Percentiles rank a stretch among this genome's conserved stretches.
These are phyloP conservation scores for Muscidifurax raptorellus DNA, from an alignment of 1,140 invertebrate genomes.

Conservation along the genomic window DNA sequence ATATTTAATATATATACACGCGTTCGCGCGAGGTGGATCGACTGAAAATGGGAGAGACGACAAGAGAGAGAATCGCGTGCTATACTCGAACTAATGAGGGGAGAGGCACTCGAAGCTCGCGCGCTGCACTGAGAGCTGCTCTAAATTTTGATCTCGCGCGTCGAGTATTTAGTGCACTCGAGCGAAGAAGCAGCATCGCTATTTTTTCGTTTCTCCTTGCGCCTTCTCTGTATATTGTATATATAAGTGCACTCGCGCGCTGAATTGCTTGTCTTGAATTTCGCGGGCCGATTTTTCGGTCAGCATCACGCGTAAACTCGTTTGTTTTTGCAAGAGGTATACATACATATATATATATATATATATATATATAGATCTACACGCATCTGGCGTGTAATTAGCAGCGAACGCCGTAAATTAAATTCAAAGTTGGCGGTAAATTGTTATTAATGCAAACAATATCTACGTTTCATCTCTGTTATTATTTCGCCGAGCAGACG, in stretches of 20 bases:
- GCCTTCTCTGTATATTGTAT: too few relatives aligned
- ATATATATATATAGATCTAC: too few relatives aligned
- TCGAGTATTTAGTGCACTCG: background rate
- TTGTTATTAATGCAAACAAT: constrained; percentile 32
- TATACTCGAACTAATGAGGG: background rate
- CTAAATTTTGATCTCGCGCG: background rate
- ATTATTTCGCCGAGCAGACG: background rate
- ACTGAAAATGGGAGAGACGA: background rate
- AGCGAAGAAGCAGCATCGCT: background rate
- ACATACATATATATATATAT: too few relatives aligned
- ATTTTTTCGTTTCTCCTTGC: background rate
- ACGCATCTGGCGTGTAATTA: background rate
- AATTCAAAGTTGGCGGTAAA: constrained; percentile 19
- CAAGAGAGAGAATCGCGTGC: background rate
- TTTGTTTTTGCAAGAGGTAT: too few relatives aligned
- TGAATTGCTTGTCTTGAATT: too few relatives aligned
- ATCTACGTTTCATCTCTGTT: background rate
- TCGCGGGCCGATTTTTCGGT: too few relatives aligned
- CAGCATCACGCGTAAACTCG: too few relatives aligned
- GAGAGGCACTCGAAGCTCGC: background rate
- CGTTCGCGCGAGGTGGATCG: background rate
- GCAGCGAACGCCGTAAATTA: background rate
- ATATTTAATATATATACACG: background rate
- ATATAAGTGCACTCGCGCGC: too few relatives aligned
- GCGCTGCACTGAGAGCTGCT: background rate